These are phyloP conservation scores for Crenuchus spilurus DNA, from an alignment of 2,797 vertebrate genomes.

Conservation along the genomic window DNA sequence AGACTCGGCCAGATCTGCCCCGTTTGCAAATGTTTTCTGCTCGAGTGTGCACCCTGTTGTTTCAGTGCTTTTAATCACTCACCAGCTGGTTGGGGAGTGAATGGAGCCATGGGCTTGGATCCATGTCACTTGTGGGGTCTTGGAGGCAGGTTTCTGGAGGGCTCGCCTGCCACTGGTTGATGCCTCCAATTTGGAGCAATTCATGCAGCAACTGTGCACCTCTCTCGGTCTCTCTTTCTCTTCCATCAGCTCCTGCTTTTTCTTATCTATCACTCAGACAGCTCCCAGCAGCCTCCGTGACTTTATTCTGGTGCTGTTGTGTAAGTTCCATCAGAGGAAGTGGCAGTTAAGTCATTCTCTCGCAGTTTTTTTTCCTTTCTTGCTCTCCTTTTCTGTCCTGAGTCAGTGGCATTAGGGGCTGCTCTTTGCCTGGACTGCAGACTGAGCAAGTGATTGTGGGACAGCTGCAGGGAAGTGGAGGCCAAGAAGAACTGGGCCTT, in stretches of 20 bases:
- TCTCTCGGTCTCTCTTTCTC: constrained; percentile 63
- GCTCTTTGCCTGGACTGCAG: constrained; percentile 60
- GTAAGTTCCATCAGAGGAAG: constrained; percentile 52
- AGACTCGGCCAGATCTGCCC: constrained; percentile 68
- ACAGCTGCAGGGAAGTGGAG: constrained; percentile 82
- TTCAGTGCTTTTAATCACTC: constrained; percentile 90
- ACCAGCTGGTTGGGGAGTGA: constrained; percentile 95
- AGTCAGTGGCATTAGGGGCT: constrained; percentile 40
- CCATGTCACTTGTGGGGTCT: constrained; percentile 99
- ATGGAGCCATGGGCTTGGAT: constrained; percentile 89
- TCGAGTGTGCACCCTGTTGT: constrained; percentile 84
- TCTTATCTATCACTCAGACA: constrained; percentile 13
- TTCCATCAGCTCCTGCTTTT: constrained; percentile 16
- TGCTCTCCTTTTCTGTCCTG: constrained; percentile 16
- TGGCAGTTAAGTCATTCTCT: constrained; percentile 50
- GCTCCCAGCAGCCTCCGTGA: background rate
- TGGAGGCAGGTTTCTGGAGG: constrained; percentile 79
- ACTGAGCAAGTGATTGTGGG: constrained; percentile 79
- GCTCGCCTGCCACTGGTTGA: constrained; percentile 76
- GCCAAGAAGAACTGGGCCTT: constrained; percentile 67
- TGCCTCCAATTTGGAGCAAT: constrained; percentile 64
- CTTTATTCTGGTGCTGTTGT: constrained; percentile 45
- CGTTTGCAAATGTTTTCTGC: constrained; percentile 81
- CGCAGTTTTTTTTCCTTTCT: constrained; percentile 21
- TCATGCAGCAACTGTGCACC: constrained; percentile 81